Conservation (phyloP, 2,113 vertebrate species). For the Microtus pennsylvanicus region DNA sequence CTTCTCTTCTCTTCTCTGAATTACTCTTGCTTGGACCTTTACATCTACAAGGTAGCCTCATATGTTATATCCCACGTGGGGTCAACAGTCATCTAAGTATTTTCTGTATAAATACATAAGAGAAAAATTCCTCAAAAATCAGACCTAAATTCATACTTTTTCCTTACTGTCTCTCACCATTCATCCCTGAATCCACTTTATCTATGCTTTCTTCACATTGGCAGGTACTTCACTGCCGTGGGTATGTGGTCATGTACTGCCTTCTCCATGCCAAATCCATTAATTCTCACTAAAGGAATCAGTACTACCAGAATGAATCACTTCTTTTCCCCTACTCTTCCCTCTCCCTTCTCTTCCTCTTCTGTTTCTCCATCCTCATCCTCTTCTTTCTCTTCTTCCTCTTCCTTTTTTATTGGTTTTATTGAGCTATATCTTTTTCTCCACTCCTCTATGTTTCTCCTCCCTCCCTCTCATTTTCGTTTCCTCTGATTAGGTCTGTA, state of each 20-base stretch:
- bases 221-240: not conserved
- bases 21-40: not conserved
- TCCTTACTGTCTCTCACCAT: not conserved
- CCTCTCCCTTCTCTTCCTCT: not conserved
- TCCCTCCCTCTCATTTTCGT: too few relatives aligned
- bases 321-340: not conserved
- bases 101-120: conserved; percentile 4
- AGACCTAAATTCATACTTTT: not conserved
- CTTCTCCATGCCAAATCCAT: not conserved
- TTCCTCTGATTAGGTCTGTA: too few relatives aligned
- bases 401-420: too few relatives aligned
- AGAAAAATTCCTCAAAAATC: not conserved
- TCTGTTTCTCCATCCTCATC: not conserved
- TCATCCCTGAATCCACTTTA: not conserved
- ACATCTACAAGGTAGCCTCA: not conserved
- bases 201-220: not conserved
- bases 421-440: too few relatives aligned
- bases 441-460: too few relatives aligned
- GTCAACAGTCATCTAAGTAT: not conserved
- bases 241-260: not conserved
- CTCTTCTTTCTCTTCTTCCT: not conserved
- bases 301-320: not conserved
- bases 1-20: not conserved
- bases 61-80: not conserved
- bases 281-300: not conserved